Evolutionary conservation across 2,797 vertebrate genomes (phyloP), one percentile per base, ranked within the genome.

Genomic region (Perodicticus potto): DNA sequence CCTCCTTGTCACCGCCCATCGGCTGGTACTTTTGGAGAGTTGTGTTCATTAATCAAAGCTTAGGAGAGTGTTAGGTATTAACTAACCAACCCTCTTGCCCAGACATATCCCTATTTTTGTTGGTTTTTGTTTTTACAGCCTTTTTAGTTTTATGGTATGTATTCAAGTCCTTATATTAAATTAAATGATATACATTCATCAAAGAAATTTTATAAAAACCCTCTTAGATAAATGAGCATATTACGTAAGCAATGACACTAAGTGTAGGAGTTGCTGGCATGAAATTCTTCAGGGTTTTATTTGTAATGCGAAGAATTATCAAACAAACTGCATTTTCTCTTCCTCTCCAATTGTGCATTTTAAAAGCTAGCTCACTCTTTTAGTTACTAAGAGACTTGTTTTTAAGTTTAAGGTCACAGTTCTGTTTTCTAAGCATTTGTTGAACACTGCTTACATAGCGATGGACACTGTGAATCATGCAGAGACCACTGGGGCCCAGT

Each of bases 41-140:
- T 78, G 14, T 81, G 81, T 20, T 92, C 27, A 16, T 84, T 84
- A 92, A 16, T 83, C 55, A 83, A 16, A 63, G 40, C 49, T 92
- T 69, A 29, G 17, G 74, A 34, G 63, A 86, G 5, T 69, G 32
- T 65, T 74, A 27, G 23, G 63, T 67, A 22, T 78, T 69, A 45
- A 13, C 12, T 49, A 92, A 83, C 55, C 32, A 61, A 3, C 19
- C 12, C 73, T 82, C 74, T 87, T 84, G 3, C 55, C 34, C 9
- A 53, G 63, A 32, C 49, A 70, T 74, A 11, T 0, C 29, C 53
- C 3, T 92, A 7, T 55, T 95, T 83, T 83, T 92, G 53, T 94
- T 59, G 23, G 37, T 43, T 89, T 95, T 95, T 70, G 40, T 90
- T 92, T 92, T 82, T 94, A 73, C 11, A 55, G 72, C 53, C 40